phyloP scores from a whole-genome alignment of 2,113 vertebrate genomes.

The Steatornis caripensis region DNA sequence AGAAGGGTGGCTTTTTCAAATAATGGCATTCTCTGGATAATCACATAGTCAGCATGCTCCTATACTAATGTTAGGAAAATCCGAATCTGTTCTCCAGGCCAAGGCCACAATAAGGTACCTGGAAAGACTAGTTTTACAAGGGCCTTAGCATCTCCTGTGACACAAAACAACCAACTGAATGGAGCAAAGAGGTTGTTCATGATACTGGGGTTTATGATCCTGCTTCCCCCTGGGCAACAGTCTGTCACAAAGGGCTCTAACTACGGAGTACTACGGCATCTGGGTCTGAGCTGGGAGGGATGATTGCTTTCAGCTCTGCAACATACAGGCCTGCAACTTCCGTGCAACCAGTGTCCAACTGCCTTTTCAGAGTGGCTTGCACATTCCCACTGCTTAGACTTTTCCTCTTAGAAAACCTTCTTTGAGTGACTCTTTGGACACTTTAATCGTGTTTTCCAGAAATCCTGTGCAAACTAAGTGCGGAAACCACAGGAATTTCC shows the following conservation, averaged over 20 bases:
- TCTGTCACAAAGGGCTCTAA: background rate
- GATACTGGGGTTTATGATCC: background rate
- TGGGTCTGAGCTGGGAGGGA: background rate
- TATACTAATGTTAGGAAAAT: background rate
- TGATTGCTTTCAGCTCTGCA: background rate
- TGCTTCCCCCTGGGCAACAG: background rate
- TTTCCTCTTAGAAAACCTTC: background rate
- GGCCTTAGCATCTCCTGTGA: background rate
- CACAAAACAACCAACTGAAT: rapidly evolving
- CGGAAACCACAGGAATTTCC: background rate
- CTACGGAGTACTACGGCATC: background rate
- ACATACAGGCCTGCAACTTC: background rate
- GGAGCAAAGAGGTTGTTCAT: background rate
- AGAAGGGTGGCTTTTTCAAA: background rate
- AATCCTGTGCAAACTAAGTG: background rate
- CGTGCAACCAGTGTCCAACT: background rate
- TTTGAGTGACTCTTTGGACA: background rate
- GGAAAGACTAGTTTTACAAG: background rate
- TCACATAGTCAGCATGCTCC: background rate
- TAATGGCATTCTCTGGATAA: background rate
- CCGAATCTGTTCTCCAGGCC: background rate
- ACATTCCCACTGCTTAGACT: background rate
- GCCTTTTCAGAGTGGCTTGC: background rate
- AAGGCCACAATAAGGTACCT: background rate
- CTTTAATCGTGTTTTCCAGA: background rate